Percentiles rank a stretch among this genome's conserved stretches.
Conservation (phyloP, 2,113 vertebrate species). For the Hypomesus transpacificus region DNA sequence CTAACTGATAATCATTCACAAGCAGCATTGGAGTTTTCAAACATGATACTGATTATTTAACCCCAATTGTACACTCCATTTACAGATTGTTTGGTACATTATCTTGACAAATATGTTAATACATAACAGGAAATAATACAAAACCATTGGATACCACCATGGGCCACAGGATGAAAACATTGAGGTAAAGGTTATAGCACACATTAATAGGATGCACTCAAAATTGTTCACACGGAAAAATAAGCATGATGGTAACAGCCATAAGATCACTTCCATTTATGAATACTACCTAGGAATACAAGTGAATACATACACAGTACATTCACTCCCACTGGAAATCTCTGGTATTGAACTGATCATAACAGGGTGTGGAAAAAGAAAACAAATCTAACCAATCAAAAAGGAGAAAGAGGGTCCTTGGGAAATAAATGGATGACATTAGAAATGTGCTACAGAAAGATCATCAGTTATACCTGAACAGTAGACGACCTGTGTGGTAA, state of each 20-base stretch:
- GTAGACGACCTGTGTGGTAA: too few relatives aligned
- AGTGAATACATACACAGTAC: conserved; percentile 17
- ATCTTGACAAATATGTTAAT: conserved; percentile 32
- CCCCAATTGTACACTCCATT: conserved; percentile 3
- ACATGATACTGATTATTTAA: conserved; percentile 44
- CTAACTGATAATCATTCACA: conserved; percentile 56
- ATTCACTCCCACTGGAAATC: conserved; percentile 43
- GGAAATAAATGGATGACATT: not conserved
- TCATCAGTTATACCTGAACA: not conserved
- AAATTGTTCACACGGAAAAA: conserved; percentile 37
- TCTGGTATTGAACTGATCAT: conserved; percentile 38
- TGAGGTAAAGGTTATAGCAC: conserved; percentile 38
- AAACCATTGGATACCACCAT: conserved; percentile 15
- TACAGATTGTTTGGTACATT: conserved; percentile 2
- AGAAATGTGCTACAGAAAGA: too few relatives aligned
- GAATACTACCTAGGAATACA: conserved; percentile 6
- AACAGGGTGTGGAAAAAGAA: conserved; percentile 28
- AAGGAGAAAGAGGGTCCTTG: conserved; percentile 21
- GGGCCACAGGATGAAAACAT: conserved; percentile 32
- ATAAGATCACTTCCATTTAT: conserved; percentile 3
- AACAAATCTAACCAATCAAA: not conserved
- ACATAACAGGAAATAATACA: conserved; percentile 19
- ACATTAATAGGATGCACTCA: conserved; percentile 9
- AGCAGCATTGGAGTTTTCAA: conserved; percentile 51
- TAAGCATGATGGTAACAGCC: conserved; percentile 34